Base-by-base conservation (phyloP, 2,888 invertebrate genomes). In the Thumatha senex region DNA sequence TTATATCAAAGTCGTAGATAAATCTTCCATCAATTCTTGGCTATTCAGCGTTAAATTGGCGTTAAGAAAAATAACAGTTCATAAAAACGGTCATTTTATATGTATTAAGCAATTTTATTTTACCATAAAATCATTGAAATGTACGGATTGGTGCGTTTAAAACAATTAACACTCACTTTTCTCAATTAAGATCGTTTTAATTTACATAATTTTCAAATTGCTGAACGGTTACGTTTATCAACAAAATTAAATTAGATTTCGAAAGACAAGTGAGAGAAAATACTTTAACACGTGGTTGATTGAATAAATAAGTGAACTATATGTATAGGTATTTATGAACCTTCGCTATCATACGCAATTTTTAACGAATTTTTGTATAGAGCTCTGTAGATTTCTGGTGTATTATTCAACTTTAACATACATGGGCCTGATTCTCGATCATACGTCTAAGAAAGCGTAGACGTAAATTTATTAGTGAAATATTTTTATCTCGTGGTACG, bases 101-200 rank as follows among this genome's bases (percentile, higher is more conserved):
- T 51, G 41, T 65, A 61, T 54, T 61, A 65, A 61, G 43, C 66
- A 66, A 66, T 66, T 66, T 59, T 8, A 43, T 65, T 64, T 64
- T 47, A 64, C 68, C 68, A 65, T 66, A 64, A 64, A 65, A 68
- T 66, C 55, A 66, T 66, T 67, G 68, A 67, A 65, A 46, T 46
- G 41, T 49, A 48, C 48, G 53, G 59, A 61, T 61, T 61, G 62
- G 41, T 56, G 68, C 66, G 54, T 59, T 67, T 44, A 55, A 48
- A 53, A 65, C 65, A 66, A 66, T 64, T 65, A 66, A 53, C 59
- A 59, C 49, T 59, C 66, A 65, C 68, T 66, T 68, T 67, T 64
- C 56, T 61, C 65, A 67, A 66, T 66, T 66, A 61, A 61, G 40
- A 64, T 38, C 51, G 61, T 61, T 64, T 67, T 59, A 55, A 61